Conservation (phyloP, 2,797 vertebrate species). For the Sebastes hubbsi region DNA sequence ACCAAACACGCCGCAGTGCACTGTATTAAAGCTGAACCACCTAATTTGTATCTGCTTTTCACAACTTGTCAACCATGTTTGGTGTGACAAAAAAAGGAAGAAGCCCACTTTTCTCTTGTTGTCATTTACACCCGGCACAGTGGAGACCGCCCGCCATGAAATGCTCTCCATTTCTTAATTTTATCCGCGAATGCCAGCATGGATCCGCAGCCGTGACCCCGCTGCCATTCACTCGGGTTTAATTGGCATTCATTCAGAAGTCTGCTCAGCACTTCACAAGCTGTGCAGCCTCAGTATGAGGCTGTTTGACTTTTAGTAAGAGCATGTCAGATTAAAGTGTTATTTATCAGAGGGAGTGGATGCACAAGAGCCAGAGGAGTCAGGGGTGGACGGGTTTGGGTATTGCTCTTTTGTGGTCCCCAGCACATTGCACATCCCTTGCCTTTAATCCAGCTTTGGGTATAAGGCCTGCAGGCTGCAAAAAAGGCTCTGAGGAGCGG, state of each 20-base stretch:
- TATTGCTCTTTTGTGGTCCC: constrained; percentile 48
- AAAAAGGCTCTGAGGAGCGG: constrained; percentile 31
- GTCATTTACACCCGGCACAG: constrained; percentile 15
- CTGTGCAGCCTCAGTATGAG: constrained; percentile 53
- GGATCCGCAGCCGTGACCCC: not conserved
- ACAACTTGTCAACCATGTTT: constrained; percentile 14
- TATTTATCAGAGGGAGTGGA: constrained; percentile 58
- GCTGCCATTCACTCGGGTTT: constrained; percentile 46
- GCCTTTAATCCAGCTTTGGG: constrained; percentile 51
- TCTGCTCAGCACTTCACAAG: constrained; percentile 22
- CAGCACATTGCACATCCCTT: constrained; percentile 35
- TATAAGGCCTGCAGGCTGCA: constrained; percentile 43
- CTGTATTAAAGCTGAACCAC: not conserved
- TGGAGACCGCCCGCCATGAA: constrained; percentile 15
- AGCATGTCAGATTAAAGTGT: constrained; percentile 67
- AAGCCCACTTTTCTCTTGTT: constrained; percentile 16
- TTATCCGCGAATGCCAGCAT: constrained; percentile 9
- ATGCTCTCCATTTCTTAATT: constrained; percentile 48
- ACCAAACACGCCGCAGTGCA: not conserved
- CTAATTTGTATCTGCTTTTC: constrained; percentile 37
- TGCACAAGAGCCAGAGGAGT: constrained; percentile 21
- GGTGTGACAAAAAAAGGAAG: constrained; percentile 35
- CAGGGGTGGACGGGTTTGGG: not conserved
- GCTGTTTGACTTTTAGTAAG: constrained; percentile 59
- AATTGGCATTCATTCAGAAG: constrained; percentile 63